Evolutionary conservation across 2,113 vertebrate species (phyloP).

Genomic region (Boulengeromyrus knoepffleri): DNA sequence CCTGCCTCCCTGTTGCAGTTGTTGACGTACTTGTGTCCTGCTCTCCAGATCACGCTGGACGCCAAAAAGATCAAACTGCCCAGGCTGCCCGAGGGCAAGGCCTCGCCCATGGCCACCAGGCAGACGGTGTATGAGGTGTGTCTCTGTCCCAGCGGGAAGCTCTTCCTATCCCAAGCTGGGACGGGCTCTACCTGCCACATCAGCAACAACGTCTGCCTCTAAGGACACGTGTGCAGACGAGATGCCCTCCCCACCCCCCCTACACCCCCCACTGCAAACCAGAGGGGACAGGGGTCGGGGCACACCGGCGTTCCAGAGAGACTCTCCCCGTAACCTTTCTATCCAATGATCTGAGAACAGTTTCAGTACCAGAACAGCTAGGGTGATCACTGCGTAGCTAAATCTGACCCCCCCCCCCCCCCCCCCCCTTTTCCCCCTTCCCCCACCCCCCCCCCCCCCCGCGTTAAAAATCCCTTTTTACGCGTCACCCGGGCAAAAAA

Average conservation of each 20-base stretch:
- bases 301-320: conserved; percentile 31
- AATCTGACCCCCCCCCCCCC: conserved; percentile 25
- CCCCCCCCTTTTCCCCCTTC: conserved; percentile 27
- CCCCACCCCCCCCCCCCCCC: no score
- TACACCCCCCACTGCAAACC: conserved; percentile 54
- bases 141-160: conserved; percentile 86
- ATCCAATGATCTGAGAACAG: conserved; percentile 70
- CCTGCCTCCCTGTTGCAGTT: neutral
- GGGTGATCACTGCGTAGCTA: conserved; percentile 62
- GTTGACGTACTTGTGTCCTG: neutral
- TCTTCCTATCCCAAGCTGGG: conserved; percentile 93
- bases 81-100: conserved; percentile 84
- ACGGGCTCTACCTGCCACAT: conserved; percentile 90
- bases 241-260: conserved; percentile 44
- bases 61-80: conserved; percentile 85
- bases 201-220: conserved; percentile 90
- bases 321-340: conserved; percentile 53
- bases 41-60: conserved; percentile 80
- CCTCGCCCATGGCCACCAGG: conserved; percentile 74
- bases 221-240: conserved; percentile 52
- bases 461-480: no score
- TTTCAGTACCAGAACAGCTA: conserved; percentile 78
- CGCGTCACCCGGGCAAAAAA: no score
- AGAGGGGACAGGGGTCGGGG: conserved; percentile 41
- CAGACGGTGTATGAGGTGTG: conserved; percentile 96